Conservation (phyloP, 2,888 invertebrate genomes). For the Drosophila leonis region DNA sequence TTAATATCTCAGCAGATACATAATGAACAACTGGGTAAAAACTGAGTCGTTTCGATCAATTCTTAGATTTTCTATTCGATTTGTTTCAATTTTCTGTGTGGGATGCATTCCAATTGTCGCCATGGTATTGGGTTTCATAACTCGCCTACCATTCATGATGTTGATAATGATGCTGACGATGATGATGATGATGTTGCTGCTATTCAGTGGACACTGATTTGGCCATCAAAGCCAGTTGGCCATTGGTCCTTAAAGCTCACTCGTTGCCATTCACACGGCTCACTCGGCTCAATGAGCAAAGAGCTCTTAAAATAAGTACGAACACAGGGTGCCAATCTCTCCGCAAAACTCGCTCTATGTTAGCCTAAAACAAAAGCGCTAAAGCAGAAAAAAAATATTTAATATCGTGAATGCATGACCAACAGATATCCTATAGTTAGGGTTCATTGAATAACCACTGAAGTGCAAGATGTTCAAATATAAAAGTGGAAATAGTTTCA, state of each 20-base stretch:
- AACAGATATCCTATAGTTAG: slow-evolving; percentile 12
- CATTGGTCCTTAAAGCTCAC: slow-evolving; percentile 58
- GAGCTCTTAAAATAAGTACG: slow-evolving; percentile 61
- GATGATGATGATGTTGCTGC: slow-evolving; percentile 13
- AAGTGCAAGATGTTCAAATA: too few species aligned
- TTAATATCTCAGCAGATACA: slow-evolving; percentile 72
- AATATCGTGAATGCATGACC: background rate
- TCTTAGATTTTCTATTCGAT: slow-evolving; percentile 30
- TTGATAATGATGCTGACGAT: background rate
- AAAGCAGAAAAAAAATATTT: slow-evolving; percentile 23
- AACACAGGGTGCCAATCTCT: slow-evolving; percentile 16
- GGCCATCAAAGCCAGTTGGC: slow-evolving; percentile 41
- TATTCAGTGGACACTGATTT: slow-evolving; percentile 21
- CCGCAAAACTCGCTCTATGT: background rate
- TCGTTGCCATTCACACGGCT: slow-evolving; percentile 53
- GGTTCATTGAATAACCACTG: background rate
- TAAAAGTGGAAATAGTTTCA: background rate
- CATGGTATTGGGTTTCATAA: background rate
- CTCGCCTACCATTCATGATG: background rate
- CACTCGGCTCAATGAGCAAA: slow-evolving; percentile 65
- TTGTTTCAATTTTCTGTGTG: slow-evolving; percentile 34
- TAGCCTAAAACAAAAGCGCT: slow-evolving; percentile 32
- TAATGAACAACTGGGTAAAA: slow-evolving; percentile 3
- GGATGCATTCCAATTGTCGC: slow-evolving; percentile 38
- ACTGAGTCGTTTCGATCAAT: slow-evolving; percentile 51